Base-by-base conservation (phyloP, 2,797 vertebrate genomes). In the Hirundo rustica region DNA sequence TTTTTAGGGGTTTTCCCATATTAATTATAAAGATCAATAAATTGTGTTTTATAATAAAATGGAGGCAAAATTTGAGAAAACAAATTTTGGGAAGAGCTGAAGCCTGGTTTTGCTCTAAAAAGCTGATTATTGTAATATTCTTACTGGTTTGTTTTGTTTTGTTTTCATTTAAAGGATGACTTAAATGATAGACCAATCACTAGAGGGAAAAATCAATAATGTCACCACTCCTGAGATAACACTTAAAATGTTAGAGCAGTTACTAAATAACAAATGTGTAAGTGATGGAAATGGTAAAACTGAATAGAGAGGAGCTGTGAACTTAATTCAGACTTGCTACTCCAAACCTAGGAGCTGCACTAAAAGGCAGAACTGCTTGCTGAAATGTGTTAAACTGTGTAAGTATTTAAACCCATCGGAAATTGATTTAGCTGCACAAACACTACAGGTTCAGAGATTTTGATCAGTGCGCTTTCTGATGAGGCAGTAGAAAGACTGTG, bases 1-100 rank as follows among this genome's bases (percentile, higher is more conserved):
- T n/a, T 27, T 12, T 16, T 2, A 4, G 1, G 1, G 2, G 7
- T 10, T 65, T 27, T 7, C 4, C 1, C 18, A 7, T 1, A 57
- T 68, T n/a, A 79, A 44, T 75, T 82, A 45, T 16, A 73, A 77
- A 74, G 29, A 90, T 8, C 2, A 7, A 40, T 36, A 60, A 87
- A 64, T 1, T 54, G 3, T 23, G 9, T 26, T 83, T 83, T 62
- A 42, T 10, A 16, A 18, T 61, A 58, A 87, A 81, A 53, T 18
- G 2, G 51, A 72, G 86, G 15, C 2, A 81, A 81, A 90, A 90
- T 40, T 78, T 68, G 22, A 73, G 58, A 86, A 62, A 84, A 42
- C 4, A 51, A n/a, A 50, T 8, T 10, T 32, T 71, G 29, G 58
- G 71, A 92, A 64, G 30, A 76, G 7, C 2, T 66, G 54, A 92